These are phyloP conservation scores for Muntiacus muntjak DNA, from an alignment of 2,113 vertebrate genomes.

Conservation along the genomic window DNA sequence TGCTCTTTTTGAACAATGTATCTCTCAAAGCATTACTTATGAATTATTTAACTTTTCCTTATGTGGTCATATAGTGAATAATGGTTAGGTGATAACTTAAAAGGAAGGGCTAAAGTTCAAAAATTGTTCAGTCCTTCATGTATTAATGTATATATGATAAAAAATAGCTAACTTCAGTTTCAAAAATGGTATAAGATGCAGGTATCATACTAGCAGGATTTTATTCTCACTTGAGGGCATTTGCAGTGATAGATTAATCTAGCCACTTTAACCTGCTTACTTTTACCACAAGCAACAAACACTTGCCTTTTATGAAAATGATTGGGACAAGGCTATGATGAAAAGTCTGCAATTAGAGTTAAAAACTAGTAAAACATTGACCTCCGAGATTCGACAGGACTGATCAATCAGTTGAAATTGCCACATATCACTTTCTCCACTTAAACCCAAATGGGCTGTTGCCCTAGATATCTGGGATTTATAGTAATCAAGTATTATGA, in stretches of 20 bases:
- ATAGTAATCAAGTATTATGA: neutral
- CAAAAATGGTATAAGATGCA: slow-evolving; percentile 27
- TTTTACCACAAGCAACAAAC: neutral
- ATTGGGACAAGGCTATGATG: neutral
- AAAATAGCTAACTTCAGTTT: slow-evolving; percentile 44
- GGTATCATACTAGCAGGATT: slow-evolving; percentile 30
- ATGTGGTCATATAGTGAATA: slow-evolving; percentile 26
- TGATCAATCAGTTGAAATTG: neutral
- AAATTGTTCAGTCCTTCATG: slow-evolving; percentile 47
- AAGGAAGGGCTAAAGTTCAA: slow-evolving; percentile 59
- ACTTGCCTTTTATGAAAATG: slow-evolving; percentile 1
- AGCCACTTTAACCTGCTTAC: neutral
- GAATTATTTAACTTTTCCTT: slow-evolving; percentile 62
- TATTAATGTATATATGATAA: slow-evolving; percentile 52
- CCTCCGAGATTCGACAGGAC: neutral
- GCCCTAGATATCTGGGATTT: neutral
- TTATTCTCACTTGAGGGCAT: slow-evolving; percentile 31
- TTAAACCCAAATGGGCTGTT: fast-evolving
- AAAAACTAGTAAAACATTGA: neutral
- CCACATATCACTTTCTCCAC: neutral
- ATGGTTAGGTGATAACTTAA: slow-evolving; percentile 30
- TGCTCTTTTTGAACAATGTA: slow-evolving; percentile 28
- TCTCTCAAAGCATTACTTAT: slow-evolving; percentile 32
- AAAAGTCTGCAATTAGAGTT: neutral
- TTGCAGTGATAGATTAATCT: slow-evolving; percentile 49